These are phyloP conservation scores for Ormyrus rosae DNA, from an alignment of 2,888 invertebrate species.

Conservation along the genomic window DNA sequence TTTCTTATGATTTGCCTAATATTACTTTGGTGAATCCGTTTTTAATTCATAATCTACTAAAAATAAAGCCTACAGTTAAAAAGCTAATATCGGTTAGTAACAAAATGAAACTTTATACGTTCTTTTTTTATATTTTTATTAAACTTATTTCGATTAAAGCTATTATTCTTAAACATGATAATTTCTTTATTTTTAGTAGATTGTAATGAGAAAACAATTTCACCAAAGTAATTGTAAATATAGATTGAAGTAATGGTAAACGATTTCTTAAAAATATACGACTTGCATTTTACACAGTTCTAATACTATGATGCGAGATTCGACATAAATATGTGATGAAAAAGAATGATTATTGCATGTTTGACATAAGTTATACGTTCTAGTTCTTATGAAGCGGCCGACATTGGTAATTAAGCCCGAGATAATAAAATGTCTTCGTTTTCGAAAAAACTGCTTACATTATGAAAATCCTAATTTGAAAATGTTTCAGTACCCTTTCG, in stretches of 20 bases:
- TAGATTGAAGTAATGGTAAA: not conserved
- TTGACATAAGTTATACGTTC: constrained; percentile 29
- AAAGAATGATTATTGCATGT: not conserved
- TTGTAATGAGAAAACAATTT: too few species aligned
- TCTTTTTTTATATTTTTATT: too few species aligned
- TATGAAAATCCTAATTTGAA: too few species aligned
- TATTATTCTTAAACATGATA: too few species aligned
- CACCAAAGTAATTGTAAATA: too few species aligned
- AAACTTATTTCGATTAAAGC: too few species aligned
- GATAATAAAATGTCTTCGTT: not conserved
- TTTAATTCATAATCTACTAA: constrained; percentile 19
- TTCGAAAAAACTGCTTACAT: too few species aligned
- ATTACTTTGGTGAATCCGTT: constrained; percentile 24
- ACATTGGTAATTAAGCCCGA: constrained; percentile 29
- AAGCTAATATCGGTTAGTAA: too few species aligned
- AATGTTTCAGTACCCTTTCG: too few species aligned
- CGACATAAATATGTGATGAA: not conserved
- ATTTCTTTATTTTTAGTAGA: too few species aligned
- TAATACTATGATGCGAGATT: constrained; percentile 23
- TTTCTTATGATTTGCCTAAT: constrained; percentile 26
- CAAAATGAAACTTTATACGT: too few species aligned
- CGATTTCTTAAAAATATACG: not conserved
- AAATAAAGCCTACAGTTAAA: constrained; percentile 2
- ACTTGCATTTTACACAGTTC: constrained; percentile 28
- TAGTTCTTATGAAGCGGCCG: constrained; percentile 11